Conservation (phyloP, 2,797 vertebrate genomes). For the Podarcis siculus region DNA sequence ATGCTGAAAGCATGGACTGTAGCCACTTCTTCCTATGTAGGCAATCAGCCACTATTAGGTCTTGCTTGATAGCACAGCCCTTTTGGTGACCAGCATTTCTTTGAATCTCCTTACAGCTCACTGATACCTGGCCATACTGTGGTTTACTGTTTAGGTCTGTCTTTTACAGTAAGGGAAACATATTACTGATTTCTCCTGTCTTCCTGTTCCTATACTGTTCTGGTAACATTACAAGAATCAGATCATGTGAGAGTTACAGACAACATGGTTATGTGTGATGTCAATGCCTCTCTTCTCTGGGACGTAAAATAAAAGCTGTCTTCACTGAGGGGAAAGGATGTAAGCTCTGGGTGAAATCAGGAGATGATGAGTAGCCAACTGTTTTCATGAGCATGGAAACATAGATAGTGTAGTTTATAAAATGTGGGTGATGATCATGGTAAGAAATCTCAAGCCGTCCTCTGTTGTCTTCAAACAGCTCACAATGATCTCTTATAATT, state of each 20-base stretch:
- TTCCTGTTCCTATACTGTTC: too few species aligned
- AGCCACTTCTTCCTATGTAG: background rate
- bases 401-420: too few species aligned
- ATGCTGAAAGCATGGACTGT: background rate
- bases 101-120: background rate
- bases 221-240: too few species aligned
- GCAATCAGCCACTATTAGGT: background rate
- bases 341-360: too few species aligned
- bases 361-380: too few species aligned
- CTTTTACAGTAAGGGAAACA: background rate
- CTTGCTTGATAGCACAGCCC: background rate
- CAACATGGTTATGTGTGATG: background rate
- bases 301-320: too few species aligned
- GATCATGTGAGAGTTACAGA: background rate
- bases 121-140: background rate
- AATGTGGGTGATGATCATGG: too few species aligned
- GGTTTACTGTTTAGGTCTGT: background rate
- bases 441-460: background rate
- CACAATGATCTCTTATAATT: background rate
- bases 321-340: too few species aligned
- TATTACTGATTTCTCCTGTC: background rate
- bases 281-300: background rate
- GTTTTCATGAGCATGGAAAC: too few species aligned
- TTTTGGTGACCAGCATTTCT: background rate
- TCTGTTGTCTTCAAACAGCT: background rate